Conservation (phyloP, 2,113 vertebrate species). For the Psittacara wagleri region DNA sequence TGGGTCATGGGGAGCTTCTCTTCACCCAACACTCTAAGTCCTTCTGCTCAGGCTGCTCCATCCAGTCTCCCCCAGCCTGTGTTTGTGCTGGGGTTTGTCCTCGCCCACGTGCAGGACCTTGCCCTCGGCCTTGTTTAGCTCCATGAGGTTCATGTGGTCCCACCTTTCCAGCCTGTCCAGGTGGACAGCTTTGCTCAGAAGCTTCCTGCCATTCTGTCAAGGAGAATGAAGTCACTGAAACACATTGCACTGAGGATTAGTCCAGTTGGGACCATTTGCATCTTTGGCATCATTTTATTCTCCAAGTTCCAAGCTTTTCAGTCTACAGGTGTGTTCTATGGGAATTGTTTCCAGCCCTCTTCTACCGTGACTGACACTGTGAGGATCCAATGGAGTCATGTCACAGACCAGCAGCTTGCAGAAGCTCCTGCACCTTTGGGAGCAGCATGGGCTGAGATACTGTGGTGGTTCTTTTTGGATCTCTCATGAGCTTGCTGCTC, state of each 20-base stretch:
- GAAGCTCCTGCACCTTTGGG: neutral
- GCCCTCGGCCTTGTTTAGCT: neutral
- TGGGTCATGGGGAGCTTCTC: neutral
- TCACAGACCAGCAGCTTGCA: neutral
- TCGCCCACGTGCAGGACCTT: neutral
- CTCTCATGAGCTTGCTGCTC: neutral
- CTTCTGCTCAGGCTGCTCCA: neutral
- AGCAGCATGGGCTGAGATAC: neutral
- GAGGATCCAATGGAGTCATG: neutral
- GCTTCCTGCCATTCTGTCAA: neutral
- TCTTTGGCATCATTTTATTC: neutral
- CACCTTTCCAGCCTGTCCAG: neutral
- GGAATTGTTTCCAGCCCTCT: neutral
- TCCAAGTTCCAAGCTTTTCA: neutral
- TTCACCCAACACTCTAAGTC: neutral
- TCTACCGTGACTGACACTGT: neutral
- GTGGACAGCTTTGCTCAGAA: neutral
- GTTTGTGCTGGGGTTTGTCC: neutral
- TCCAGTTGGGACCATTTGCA: neutral
- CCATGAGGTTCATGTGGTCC: neutral
- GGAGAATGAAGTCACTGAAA: neutral
- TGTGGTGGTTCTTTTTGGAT: neutral
- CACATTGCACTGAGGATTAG: neutral
- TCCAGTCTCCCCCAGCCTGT: neutral
- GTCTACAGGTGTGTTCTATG: too few relatives aligned